phyloP scores from a whole-genome alignment of 2,113 vertebrate species.

The Scomber japonicus region DNA sequence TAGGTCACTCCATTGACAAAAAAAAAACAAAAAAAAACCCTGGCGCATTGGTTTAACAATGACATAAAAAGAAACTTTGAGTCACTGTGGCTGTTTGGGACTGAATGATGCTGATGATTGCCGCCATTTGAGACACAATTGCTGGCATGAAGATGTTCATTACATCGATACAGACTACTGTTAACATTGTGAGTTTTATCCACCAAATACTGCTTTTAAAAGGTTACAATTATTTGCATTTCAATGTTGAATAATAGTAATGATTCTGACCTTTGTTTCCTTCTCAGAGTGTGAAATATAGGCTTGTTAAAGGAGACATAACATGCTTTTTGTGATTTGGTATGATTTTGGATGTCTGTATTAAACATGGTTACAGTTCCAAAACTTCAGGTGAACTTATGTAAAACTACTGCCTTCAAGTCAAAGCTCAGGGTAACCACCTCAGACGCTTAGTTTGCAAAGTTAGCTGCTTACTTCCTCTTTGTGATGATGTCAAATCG shows the following conservation, averaged over 20 bases:
- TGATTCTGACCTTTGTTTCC: too few species aligned
- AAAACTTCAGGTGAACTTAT: too few species aligned
- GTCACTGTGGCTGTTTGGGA: neutral
- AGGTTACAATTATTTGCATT: neutral
- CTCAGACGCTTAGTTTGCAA: too few species aligned
- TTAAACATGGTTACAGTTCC: too few species aligned
- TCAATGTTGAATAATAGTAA: neutral
- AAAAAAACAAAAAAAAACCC: neutral
- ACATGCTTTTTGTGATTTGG: too few species aligned
- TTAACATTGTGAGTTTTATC: neutral
- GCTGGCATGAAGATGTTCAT: constrained; percentile 4
- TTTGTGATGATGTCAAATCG: too few species aligned
- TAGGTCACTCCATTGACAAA: constrained; percentile 24
- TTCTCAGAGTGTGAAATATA: too few species aligned
- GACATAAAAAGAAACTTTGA: neutral
- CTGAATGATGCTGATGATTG: neutral
- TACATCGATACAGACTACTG: constrained; percentile 17
- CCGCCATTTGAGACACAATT: neutral
- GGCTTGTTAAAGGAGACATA: too few species aligned
- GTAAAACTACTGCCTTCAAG: too few species aligned
- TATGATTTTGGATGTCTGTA: too few species aligned
- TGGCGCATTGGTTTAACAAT: neutral
- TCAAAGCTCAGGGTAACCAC: too few species aligned
- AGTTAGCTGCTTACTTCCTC: too few species aligned
- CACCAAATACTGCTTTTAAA: neutral